Percentiles rank a stretch among this genome's conserved stretches.
Evolutionary conservation across 1,140 invertebrate species (phyloP).

Genomic region (Drosophila parabipectinata): DNA sequence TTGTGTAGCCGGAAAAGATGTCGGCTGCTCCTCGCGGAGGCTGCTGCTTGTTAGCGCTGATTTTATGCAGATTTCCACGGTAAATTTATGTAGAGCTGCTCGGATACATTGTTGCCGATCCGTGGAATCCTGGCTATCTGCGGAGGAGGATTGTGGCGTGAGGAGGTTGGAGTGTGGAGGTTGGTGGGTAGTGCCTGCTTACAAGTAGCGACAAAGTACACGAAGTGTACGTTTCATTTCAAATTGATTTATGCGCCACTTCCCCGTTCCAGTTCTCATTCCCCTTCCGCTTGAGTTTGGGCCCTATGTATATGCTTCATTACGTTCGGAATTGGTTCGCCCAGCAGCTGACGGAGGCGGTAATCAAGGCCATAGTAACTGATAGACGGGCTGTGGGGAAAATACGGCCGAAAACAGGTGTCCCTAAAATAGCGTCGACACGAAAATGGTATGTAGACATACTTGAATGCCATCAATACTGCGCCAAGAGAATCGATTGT

Average conservation of each 20-base stretch:
- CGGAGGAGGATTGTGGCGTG: not conserved
- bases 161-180: not conserved
- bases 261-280: constrained; percentile 6
- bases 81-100: constrained; percentile 75
- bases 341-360: constrained; percentile 30
- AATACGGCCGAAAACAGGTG: constrained; percentile 22
- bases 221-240: constrained; percentile 77
- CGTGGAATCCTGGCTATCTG: constrained; percentile 21
- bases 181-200: not conserved
- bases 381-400: constrained; percentile 6
- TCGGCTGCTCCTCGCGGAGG: constrained; percentile 50
- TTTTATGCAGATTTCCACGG: constrained; percentile 76
- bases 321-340: constrained; percentile 48
- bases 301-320: constrained; percentile 60
- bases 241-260: constrained; percentile 71
- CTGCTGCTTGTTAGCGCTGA: constrained; percentile 75
- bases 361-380: constrained; percentile 30
- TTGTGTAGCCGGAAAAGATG: constrained; percentile 66
- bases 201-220: constrained; percentile 65
- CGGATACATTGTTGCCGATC: constrained; percentile 68
- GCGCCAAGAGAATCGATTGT: constrained; percentile 3
- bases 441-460: constrained; percentile 12
- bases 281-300: constrained; percentile 2
- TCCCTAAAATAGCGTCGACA: constrained; percentile 17
- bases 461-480: not conserved